Conservation (phyloP, 2,888 invertebrate species). For the Apodemia arnacis region DNA sequence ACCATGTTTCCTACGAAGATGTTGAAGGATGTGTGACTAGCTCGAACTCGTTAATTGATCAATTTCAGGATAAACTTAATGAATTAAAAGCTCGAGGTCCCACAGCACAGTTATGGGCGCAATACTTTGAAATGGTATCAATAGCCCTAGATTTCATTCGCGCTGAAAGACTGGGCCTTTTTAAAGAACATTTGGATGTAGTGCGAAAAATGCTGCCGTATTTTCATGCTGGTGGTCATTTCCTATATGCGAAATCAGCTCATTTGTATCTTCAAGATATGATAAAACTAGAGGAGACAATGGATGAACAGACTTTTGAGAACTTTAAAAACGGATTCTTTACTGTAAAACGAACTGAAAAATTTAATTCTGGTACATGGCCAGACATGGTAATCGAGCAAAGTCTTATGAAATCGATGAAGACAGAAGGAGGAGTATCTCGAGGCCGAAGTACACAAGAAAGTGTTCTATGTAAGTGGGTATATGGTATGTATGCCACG, state of each 20-base stretch:
- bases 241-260: conserved; percentile 85
- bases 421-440: conserved; percentile 76
- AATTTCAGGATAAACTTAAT: conserved; percentile 47
- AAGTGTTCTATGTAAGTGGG: conserved; percentile 85
- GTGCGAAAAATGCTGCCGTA: conserved; percentile 86
- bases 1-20: conserved; percentile 83
- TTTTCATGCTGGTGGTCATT: conserved; percentile 88
- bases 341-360: conserved; percentile 84
- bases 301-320: conserved; percentile 80
- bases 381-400: conserved; percentile 83
- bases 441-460: conserved; percentile 64
- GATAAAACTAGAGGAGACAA: conserved; percentile 83
- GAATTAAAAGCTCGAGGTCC: conserved; percentile 84
- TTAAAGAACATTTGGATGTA: background rate
- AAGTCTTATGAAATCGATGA: conserved; percentile 83
- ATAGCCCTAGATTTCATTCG: conserved; percentile 79
- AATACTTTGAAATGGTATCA: conserved; percentile 88
- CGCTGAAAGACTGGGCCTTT: conserved; percentile 50
- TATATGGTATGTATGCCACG: conserved; percentile 84
- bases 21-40: conserved; percentile 84
- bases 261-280: conserved; percentile 85
- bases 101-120: conserved; percentile 87
- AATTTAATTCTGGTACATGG: conserved; percentile 75
- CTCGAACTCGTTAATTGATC: conserved; percentile 70
- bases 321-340: conserved; percentile 84